Evolutionary conservation across 1,140 invertebrate genomes (phyloP), one percentile per base, ranked within the genome.

Genomic region (Cheumatopsyche charites): DNA sequence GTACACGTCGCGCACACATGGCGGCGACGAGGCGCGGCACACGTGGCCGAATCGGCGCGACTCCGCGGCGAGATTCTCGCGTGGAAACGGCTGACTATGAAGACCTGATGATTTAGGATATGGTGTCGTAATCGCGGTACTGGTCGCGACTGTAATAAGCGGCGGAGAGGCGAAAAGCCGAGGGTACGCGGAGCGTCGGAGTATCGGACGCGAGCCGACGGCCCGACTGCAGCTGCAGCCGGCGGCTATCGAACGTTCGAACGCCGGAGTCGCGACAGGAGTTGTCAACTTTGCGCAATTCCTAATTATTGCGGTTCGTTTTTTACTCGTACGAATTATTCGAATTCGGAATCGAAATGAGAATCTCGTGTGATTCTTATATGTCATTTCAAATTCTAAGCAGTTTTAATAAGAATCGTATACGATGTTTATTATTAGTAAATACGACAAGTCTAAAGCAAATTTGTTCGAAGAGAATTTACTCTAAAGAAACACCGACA

Each of bases 181-280:
- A 6, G 45, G 15, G 45, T 49, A 15, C 29, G 55, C 19, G 55
- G 2, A 4, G 43, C 3, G 11, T 47, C 43, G 29, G 29, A 47
- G 55, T 23, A n/a, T 12, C 23, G 17, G 55, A 58, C 12, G 55
- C 55, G 23, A 58, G 13, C 55, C 15, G 43, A 3, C 43, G 43
- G 43, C 43, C 43, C 43, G 43, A 15, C 15, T 47, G 43, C 43
- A 47, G 43, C 43, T 15, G 43, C 12, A 17, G 23, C 4, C 55
- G 21, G 55, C 55, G 21, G 21, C 55, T 58, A 58, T 58, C 55
- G 55, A 58, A 58, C 55, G 55, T 58, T 23, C 21, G 17, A 13
- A 9, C 21, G 43, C 43, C 43, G 43, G 12, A n/a, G 49, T 9
- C 49, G 13, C 3, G n/a, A 21, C 55, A 58, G 19, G 21, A 12